Base-by-base conservation (phyloP, 1,140 invertebrate genomes). In the Nebria ingens region DNA sequence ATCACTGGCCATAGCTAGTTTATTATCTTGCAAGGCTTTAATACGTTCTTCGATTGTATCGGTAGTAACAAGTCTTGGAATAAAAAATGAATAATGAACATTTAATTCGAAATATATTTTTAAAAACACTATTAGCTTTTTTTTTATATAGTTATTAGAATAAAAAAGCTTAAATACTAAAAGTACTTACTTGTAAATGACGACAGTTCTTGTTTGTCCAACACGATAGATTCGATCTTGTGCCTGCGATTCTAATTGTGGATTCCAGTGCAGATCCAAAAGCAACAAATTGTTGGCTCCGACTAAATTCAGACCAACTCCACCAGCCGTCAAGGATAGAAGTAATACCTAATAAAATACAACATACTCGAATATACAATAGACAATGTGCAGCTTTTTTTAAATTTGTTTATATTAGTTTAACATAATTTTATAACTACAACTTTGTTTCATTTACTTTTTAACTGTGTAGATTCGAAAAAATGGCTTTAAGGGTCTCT, bases 221-320 rank as follows among this genome's bases (percentile, higher is more conserved):
- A 95, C 83, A 55, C 93, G 76, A 72, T 95, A 93, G 49, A 96
- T 86, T 45, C 93, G 75, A 73, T 97, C 93, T 74, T 89, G 91
- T 0, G 93, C 92, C 69, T 97, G 93, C 2, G 83, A 74, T 72
- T 96, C 93, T 19, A 96, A 73, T 62, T 95, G 91, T 0, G 93
- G 93, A 77, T 97, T 97, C 93, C 93, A 97, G 70, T 97, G 93
- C 51, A 92, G 76, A 71, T 97, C 94, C 1, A 94, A 64, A 2
- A 98, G 65, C 42, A 97, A 81, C 9, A 98, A 73, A 72, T 96
- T 89, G 76, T 92, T 96, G 0, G 81, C 93, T 17, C 92, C 92
- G 56, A 91, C 79, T 20, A 97, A 72, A 74, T 97, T 96, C 2
- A 96, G 73, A 9, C 93, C 93, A 38, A 94, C 91, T 20, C 93